Conservation (phyloP, 2,797 vertebrate species). For the Onychomys torridus region DNA sequence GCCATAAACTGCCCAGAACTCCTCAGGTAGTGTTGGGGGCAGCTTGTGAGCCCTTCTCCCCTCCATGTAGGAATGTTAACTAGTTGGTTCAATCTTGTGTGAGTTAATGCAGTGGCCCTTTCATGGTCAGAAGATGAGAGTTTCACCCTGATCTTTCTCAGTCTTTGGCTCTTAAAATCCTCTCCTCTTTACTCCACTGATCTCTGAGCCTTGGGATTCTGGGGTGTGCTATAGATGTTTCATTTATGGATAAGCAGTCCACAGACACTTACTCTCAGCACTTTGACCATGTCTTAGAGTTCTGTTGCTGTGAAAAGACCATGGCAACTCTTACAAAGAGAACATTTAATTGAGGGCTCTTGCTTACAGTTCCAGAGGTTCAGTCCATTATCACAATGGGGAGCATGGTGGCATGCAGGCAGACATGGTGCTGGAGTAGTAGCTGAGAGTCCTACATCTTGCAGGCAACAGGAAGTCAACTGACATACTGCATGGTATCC, state of each 20-base stretch:
- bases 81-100: neutral
- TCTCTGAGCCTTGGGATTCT: neutral
- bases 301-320: neutral
- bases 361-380: too few relatives aligned
- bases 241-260: neutral
- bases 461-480: too few relatives aligned
- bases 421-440: too few relatives aligned
- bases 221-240: neutral
- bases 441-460: too few relatives aligned
- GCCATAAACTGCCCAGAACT: neutral
- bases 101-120: neutral
- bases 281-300: neutral
- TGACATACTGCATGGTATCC: too few relatives aligned
- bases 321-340: neutral
- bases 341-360: too few relatives aligned
- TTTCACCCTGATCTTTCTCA: neutral
- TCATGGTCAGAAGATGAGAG: neutral
- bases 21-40: neutral
- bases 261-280: neutral
- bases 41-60: neutral
- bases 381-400: too few relatives aligned
- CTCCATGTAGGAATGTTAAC: neutral
- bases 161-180: neutral
- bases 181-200: neutral
- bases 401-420: too few relatives aligned